phyloP scores from a whole-genome alignment of 2,888 invertebrate genomes.

The Parochlus steinenii region DNA sequence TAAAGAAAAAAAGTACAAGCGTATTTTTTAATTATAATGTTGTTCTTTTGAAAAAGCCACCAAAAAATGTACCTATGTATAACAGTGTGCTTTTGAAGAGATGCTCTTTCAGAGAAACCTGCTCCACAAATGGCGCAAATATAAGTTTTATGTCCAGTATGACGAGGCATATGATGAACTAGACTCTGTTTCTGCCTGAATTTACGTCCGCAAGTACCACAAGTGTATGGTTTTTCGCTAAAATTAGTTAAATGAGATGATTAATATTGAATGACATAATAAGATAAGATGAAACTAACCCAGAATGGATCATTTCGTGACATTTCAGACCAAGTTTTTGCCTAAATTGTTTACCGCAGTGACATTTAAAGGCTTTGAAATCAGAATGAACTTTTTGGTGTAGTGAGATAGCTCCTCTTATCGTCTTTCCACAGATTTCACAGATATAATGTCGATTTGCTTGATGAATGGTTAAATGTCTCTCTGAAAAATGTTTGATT shows the following conservation, averaged over 20 bases:
- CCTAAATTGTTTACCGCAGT: constrained; percentile 7
- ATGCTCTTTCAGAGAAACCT: constrained; percentile 5
- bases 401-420: constrained; percentile 9
- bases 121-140: constrained; percentile 7
- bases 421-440: constrained; percentile 9
- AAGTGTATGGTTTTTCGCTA: constrained; percentile 6
- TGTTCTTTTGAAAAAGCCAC: no score
- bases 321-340: constrained; percentile 5
- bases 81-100: constrained; percentile 6
- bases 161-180: constrained; percentile 3
- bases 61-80: constrained; percentile 3
- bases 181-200: constrained; percentile 8
- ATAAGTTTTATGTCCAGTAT: constrained; percentile 2
- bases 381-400: constrained; percentile 7
- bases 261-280: not conserved
- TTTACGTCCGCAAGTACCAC: constrained; percentile 1
- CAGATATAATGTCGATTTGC: constrained; percentile 7
- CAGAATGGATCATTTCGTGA: no score
- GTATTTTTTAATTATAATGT: no score
- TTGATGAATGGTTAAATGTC: no score
- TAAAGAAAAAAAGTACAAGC: no score
- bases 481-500: no score
- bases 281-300: no score
- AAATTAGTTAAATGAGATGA: not conserved
- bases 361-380: constrained; percentile 2